Base-by-base conservation (phyloP, 2,113 vertebrate species). In the Acanthisitta chloris region DNA sequence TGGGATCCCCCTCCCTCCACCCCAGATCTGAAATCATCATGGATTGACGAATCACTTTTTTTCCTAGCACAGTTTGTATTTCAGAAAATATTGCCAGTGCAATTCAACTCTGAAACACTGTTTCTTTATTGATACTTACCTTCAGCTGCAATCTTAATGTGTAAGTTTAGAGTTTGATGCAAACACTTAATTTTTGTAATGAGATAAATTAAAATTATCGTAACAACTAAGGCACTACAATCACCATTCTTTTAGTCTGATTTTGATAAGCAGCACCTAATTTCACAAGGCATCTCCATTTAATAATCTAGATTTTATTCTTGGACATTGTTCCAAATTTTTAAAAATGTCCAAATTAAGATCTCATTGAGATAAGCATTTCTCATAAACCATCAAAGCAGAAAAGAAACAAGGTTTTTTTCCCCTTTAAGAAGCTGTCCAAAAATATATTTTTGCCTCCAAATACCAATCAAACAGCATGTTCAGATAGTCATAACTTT, bases 1-100 rank as follows among this genome's bases (percentile, higher is more conserved):
- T 4, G 10, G 33, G 54, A 25, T 12, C 72, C 26, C 28, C 16
- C 36, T 5, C 6, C 10, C 10, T 5, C 2, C 6, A 3, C 5
- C 21, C 15, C 6, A n/a, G 36, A 31, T 34, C 18, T n/a, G 29
- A 81, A 91, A 81, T 43, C 14, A 58, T 54, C 5, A 74, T 10
- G 9, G 28, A n/a, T 14, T 88, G 90, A 82, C 10, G 70, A 74
- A 81, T 23, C 2, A 38, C 14, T 15, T 66, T 36, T 17, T 74
- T 40, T 9, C 9, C 34, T 48, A 71, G 36, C 17, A 65, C 8
- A 13, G 31, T 33, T 17, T 24, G 12, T 40, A 57, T 25, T 70
- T 29, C 26, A 52, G 25, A 72, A 85, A 88, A 61, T 25, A 69
- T 1, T 1, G 6, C 5, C 46, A 42, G 3, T 12, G 13, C 26